phyloP scores from a whole-genome alignment of 2,888 invertebrate genomes.

The Lepidocyrtinus sp. region DNA sequence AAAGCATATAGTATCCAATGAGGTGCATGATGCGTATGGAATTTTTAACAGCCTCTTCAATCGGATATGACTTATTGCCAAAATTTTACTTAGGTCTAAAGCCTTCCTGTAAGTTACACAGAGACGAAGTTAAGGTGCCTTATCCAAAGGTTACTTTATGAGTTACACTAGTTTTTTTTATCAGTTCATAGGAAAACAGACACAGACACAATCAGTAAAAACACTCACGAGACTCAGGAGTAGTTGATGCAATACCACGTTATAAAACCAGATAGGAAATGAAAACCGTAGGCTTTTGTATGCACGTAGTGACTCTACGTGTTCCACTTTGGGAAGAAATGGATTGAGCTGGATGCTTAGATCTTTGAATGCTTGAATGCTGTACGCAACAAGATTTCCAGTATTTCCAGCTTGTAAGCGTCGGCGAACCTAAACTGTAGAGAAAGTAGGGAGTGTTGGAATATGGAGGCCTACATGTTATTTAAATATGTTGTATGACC shows the following conservation, averaged over 20 bases:
- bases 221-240: conserved; percentile 6
- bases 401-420: too few species aligned
- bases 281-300: conserved; percentile 28
- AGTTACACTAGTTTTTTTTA: not conserved
- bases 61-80: conserved; percentile 58
- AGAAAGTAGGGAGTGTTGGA: too few species aligned
- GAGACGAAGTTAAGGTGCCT: not conserved
- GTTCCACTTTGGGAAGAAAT: conserved; percentile 48
- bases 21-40: conserved; percentile 56
- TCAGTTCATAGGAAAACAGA: not conserved
- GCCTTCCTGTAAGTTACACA: not conserved
- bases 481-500: too few species aligned
- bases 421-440: too few species aligned
- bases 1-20: conserved; percentile 8
- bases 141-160: not conserved
- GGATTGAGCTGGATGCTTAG: conserved; percentile 56
- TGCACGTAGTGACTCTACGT: conserved; percentile 48
- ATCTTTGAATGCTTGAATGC: not conserved
- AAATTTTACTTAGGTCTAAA: conserved; percentile 13
- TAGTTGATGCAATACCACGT: not conserved
- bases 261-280: conserved; percentile 7
- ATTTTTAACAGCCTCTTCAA: conserved; percentile 48
- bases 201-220: conserved; percentile 4
- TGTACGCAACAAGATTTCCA: not conserved
- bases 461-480: too few species aligned